Conservation (phyloP, 2,797 vertebrate species). For the Myripristis murdjan region DNA sequence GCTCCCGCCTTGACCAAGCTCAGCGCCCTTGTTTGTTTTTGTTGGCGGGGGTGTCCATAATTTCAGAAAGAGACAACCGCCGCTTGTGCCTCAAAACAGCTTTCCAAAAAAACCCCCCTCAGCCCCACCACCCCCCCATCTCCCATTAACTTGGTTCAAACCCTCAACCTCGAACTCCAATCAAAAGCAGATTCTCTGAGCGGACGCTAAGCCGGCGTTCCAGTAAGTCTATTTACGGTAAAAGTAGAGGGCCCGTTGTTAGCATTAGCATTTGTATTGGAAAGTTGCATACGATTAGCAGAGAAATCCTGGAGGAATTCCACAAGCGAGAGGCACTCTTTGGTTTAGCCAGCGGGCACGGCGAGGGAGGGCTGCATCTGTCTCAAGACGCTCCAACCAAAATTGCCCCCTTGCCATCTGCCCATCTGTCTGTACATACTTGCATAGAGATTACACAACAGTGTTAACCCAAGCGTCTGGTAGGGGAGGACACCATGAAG, state of each 20-base stretch:
- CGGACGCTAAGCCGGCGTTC: constrained; percentile 64
- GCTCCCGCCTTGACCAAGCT: constrained; percentile 60
- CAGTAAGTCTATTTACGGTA: constrained; percentile 66
- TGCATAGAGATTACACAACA: constrained; percentile 55
- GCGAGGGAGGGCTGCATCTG: constrained; percentile 64
- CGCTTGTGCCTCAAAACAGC: constrained; percentile 63
- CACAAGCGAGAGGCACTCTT: constrained; percentile 55
- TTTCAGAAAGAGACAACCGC: constrained; percentile 72
- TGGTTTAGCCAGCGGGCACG: constrained; percentile 63
- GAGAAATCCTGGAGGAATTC: constrained; percentile 75
- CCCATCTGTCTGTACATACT: constrained; percentile 66
- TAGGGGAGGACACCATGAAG: constrained; percentile 34
- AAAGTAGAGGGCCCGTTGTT: constrained; percentile 58
- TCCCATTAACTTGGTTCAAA: constrained; percentile 56
- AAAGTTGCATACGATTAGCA: constrained; percentile 71
- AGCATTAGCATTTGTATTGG: constrained; percentile 80
- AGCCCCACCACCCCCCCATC: constrained; percentile 21
- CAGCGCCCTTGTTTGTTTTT: constrained; percentile 70
- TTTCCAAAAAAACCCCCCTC: constrained; percentile 43
- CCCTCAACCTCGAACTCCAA: constrained; percentile 67
- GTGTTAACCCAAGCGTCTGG: constrained; percentile 69
- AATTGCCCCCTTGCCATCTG: constrained; percentile 69
- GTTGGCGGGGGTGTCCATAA: constrained; percentile 75
- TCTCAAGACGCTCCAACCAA: constrained; percentile 68
- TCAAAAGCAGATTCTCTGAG: constrained; percentile 74